These are phyloP conservation scores for Scaptodrosophila latifasciaeformis DNA, from an alignment of 2,888 invertebrate genomes.

Conservation along the genomic window DNA sequence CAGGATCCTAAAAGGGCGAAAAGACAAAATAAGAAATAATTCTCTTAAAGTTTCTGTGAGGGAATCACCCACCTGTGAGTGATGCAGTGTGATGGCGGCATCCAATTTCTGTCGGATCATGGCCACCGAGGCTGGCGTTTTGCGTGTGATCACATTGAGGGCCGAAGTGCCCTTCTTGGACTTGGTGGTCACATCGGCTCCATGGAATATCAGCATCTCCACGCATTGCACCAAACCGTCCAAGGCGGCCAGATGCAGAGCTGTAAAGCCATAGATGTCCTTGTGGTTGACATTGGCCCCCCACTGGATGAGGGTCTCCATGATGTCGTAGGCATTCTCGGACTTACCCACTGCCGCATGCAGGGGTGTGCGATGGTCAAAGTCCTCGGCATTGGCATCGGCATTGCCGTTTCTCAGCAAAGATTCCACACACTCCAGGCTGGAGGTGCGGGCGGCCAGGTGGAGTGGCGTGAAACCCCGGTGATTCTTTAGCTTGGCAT, in stretches of 20 bases:
- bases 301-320: conserved; percentile 86
- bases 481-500: conserved; percentile 84
- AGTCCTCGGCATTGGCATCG: conserved; percentile 87
- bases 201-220: conserved; percentile 87
- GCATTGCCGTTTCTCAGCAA: conserved; percentile 84
- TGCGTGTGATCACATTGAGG: conserved; percentile 88
- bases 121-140: conserved; percentile 89
- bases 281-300: conserved; percentile 88
- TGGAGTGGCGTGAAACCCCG: conserved; percentile 91
- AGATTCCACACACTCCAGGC: conserved; percentile 87
- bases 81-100: conserved; percentile 85
- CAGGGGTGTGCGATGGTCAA: conserved; percentile 86
- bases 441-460: conserved; percentile 86
- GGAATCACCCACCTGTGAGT: conserved; percentile 78
- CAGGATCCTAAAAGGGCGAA: conserved; percentile 76
- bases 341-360: conserved; percentile 91
- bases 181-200: conserved; percentile 91
- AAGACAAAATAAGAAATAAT: neutral
- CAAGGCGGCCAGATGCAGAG: conserved; percentile 88
- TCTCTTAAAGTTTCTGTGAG: neutral
- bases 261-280: conserved; percentile 90
- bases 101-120: conserved; percentile 89
- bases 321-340: conserved; percentile 86
- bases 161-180: conserved; percentile 92
- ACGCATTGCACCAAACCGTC: conserved; percentile 91